These are phyloP conservation scores for Triplophysa siluroides DNA, from an alignment of 2,113 vertebrate species.

Conservation along the genomic window DNA sequence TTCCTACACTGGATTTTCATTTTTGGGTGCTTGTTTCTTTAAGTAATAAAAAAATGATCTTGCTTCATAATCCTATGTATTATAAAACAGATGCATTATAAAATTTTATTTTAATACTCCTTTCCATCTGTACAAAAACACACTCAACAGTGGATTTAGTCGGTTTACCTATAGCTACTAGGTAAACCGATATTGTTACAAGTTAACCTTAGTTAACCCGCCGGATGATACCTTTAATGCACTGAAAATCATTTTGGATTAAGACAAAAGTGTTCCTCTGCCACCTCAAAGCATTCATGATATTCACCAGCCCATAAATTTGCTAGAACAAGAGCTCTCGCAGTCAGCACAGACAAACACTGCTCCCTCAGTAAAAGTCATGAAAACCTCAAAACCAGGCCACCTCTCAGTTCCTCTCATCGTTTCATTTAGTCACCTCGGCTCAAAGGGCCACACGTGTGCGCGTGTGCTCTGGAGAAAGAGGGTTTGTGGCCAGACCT, in stretches of 20 bases:
- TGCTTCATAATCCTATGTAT: no score
- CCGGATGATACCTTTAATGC: no score
- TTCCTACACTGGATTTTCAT: no score
- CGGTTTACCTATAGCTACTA: no score
- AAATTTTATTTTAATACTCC: no score
- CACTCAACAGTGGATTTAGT: not conserved
- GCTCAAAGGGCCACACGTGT: conserved; percentile 14
- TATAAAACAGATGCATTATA: no score
- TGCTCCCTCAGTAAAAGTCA: not conserved
- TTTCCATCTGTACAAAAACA: not conserved
- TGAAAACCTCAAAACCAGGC: not conserved
- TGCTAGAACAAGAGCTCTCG: not conserved
- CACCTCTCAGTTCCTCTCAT: conserved; percentile 1
- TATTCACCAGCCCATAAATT: conserved; percentile 23
- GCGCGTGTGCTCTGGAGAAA: conserved; percentile 18
- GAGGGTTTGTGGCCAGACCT: conserved; percentile 46
- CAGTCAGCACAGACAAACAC: not conserved
- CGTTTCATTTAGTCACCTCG: conserved; percentile 6
- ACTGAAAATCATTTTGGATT: not conserved
- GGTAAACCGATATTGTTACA: no score
- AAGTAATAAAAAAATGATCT: no score
- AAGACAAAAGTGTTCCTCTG: not conserved
- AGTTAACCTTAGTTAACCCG: no score
- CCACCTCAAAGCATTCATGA: conserved; percentile 7
- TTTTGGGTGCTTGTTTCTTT: no score